Evolutionary conservation across 2,888 invertebrate genomes (phyloP).

Genomic region (Argyresthia goedartella): DNA sequence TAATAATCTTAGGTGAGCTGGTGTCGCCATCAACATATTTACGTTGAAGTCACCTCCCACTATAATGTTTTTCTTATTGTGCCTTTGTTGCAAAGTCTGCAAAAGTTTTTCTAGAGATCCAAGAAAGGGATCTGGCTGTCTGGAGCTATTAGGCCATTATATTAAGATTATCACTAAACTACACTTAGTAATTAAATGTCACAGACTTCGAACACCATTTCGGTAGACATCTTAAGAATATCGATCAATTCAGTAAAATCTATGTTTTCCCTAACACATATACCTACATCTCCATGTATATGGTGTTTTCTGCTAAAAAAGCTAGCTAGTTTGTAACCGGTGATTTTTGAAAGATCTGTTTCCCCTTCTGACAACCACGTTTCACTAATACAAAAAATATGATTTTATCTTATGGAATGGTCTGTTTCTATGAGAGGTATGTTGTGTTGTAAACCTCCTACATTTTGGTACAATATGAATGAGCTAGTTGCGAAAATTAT

Average conservation of each 20-base stretch:
- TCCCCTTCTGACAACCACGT: neutral
- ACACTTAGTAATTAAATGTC: conserved; percentile 8
- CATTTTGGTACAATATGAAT: neutral
- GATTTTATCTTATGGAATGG: neutral
- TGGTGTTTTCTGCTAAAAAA: conserved; percentile 2
- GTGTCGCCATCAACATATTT: conserved; percentile 11
- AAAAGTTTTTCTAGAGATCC: conserved; percentile 6
- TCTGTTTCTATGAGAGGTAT: neutral
- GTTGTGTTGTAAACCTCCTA: neutral
- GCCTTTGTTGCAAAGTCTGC: conserved; percentile 8
- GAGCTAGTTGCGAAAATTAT: neutral
- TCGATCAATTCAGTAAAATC: conserved; percentile 9
- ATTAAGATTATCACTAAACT: conserved; percentile 11
- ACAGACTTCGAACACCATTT: conserved; percentile 13
- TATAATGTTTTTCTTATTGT: conserved; percentile 10
- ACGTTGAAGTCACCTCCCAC: conserved; percentile 12
- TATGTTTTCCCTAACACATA: conserved; percentile 7
- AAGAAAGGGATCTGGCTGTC: conserved; percentile 11
- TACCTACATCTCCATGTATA: conserved; percentile 13
- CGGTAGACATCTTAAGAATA: conserved; percentile 10
- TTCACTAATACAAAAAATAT: neutral
- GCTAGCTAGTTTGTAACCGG: neutral
- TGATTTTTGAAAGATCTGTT: neutral
- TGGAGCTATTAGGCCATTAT: conserved; percentile 13
- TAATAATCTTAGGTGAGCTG: conserved; percentile 7